phyloP scores from a whole-genome alignment of 2,888 invertebrate genomes.

The Nomada ferruginata region DNA sequence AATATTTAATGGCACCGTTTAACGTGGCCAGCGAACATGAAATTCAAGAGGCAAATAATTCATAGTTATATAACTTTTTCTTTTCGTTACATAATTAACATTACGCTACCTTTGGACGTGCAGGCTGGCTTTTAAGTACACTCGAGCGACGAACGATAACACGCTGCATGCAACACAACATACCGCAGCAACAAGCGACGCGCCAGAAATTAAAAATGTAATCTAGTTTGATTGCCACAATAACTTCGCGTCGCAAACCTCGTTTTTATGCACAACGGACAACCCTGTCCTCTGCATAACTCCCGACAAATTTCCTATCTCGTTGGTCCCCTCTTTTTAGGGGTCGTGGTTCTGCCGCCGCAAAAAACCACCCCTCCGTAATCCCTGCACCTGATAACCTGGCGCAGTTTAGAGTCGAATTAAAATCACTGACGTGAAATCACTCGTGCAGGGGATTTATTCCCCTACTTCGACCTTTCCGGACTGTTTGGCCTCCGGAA shows the following conservation, averaged over 20 bases:
- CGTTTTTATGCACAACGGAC: conserved; percentile 49
- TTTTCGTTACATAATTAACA: background rate
- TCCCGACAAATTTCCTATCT: conserved; percentile 49
- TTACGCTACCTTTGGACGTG: background rate
- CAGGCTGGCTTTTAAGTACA: background rate
- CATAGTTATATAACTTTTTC: background rate
- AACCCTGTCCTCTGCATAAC: conserved; percentile 43
- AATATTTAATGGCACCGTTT: conserved; percentile 13
- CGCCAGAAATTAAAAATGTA: conserved; percentile 47
- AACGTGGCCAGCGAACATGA: background rate
- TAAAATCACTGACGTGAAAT: conserved; percentile 56
- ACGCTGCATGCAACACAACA: conserved; percentile 4
- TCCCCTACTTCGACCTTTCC: conserved; percentile 6
- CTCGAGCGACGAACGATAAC: background rate
- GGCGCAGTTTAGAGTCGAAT: conserved; percentile 57
- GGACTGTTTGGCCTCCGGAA: conserved; percentile 35
- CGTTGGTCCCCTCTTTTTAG: conserved; percentile 27
- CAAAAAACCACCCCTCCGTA: conserved; percentile 53
- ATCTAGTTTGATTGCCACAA: conserved; percentile 46
- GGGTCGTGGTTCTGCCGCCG: conserved; percentile 36
- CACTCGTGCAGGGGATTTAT: conserved; percentile 38
- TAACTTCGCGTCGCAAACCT: conserved; percentile 43
- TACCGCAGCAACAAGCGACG: background rate
- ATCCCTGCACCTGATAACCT: conserved; percentile 60
- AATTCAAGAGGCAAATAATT: background rate